Evolutionary conservation across 2,888 invertebrate genomes (phyloP).

Genomic region (Leptopilina syphax): DNA sequence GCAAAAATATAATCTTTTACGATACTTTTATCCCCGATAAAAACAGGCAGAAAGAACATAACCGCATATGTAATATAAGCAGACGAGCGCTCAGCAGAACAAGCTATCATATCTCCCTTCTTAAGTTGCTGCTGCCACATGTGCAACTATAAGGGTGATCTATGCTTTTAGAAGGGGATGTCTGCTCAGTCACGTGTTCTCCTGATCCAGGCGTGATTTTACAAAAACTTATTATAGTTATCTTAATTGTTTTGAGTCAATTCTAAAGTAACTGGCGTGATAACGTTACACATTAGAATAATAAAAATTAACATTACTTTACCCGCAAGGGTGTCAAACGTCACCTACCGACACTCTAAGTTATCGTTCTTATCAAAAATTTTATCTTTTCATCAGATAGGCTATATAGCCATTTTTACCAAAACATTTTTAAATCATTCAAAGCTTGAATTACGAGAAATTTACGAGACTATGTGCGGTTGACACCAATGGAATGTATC

Average conservation of each 20-base stretch:
- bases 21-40: slow-evolving; percentile 21
- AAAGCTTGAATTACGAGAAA: too few species aligned
- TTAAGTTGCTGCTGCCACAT: slow-evolving; percentile 52
- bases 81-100: slow-evolving; percentile 28
- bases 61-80: slow-evolving; percentile 11
- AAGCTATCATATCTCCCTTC: slow-evolving; percentile 45
- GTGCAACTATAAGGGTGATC: slow-evolving; percentile 63
- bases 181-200: slow-evolving; percentile 68
- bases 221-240: slow-evolving; percentile 63
- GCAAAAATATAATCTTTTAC: slow-evolving; percentile 18
- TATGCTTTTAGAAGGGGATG: slow-evolving; percentile 67
- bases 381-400: too few species aligned
- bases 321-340: too few species aligned
- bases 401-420: too few species aligned
- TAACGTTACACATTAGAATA: too few species aligned
- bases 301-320: too few species aligned
- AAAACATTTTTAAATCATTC: too few species aligned
- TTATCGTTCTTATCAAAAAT: too few species aligned
- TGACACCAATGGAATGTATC: too few species aligned
- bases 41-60: slow-evolving; percentile 19
- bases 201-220: slow-evolving; percentile 69
- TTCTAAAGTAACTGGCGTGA: too few species aligned
- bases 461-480: too few species aligned
- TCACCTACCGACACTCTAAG: too few species aligned
- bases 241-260: slow-evolving; percentile 57